Base-by-base conservation (phyloP, 92 coral and sea anemone genomes). In the Porites divaricata region DNA sequence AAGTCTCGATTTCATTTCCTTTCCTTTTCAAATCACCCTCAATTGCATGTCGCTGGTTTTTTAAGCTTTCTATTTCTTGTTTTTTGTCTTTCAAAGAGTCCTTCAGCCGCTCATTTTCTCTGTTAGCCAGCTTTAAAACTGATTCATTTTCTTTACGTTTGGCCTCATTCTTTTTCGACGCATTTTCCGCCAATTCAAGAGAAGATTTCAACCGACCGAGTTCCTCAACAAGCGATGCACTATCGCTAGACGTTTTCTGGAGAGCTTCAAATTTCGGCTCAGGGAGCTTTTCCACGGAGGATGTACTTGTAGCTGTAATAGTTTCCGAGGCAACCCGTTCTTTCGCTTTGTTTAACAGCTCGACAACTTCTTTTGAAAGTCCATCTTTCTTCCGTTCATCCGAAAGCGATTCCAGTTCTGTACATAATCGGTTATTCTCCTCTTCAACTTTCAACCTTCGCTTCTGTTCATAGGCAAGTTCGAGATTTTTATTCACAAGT, bases 381-480 rank as follows among this genome's bases (percentile, higher is more conserved):
- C 91, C 97, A 63, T 86, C 83, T 24, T 91, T 92, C 85, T 91
- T 91, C 14, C 88, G 84, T 13, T 91, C 87, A 61, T 85, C 95
- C 11, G 72, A 20, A 0, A 90, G 72, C 57, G 68, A 75, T 25
- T 92, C 95, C 25, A 91, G 23, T 35, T 95, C 98, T 26, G 76
- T 81, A 48, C 74, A 78, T 51, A 95, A 51, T 75, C 88, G 78
- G 63, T 75, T 89, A 45, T 91, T 95, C 35, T 97, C 98, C 26
- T 74, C 92, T 68, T 95, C 98, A 20, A 97, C 79, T 77, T 89
- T 89, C 7, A 79, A 53, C 70, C 93, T 81, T 74, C 90, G 90
- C 64, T 86, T 95, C 19, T 85, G 84, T 80, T 97, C 99, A 78
- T 90, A 93, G 41, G 91, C 95, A 49, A 95, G 85, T 52, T 91